Conservation (phyloP, 1,140 invertebrate genomes). For the Conus ventricosus region DNA sequence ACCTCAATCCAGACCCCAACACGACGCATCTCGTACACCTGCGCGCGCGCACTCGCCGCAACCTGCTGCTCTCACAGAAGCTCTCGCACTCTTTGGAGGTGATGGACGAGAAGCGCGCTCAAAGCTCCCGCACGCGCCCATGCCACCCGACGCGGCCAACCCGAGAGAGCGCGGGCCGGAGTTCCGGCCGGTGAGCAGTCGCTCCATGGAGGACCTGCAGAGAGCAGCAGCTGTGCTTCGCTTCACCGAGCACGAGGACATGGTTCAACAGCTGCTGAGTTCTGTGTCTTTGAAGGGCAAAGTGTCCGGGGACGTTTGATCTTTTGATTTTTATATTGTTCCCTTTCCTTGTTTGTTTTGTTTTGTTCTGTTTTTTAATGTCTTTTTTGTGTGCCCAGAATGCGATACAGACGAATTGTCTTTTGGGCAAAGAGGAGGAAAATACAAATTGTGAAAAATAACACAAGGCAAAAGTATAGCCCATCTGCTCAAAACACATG, state of each 20-base stretch:
- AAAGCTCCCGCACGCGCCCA: not conserved
- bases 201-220: conserved; percentile 24
- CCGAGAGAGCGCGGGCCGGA: not conserved
- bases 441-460: too few relatives aligned
- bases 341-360: too few relatives aligned
- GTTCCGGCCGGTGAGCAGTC: conserved; percentile 18
- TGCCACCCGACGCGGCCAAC: not conserved
- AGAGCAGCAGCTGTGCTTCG: not conserved
- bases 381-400: too few relatives aligned
- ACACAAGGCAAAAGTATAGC: too few relatives aligned
- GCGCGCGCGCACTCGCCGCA: conserved; percentile 15
- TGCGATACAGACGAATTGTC: too few relatives aligned
- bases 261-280: conserved; percentile 12
- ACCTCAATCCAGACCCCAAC: not conserved
- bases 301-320: not conserved
- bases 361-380: too few relatives aligned
- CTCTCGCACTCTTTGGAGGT: conserved; percentile 14
- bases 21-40: conserved; percentile 5
- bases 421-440: too few relatives aligned
- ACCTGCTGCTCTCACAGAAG: conserved; percentile 16
- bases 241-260: conserved; percentile 15
- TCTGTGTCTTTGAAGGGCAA: conserved; percentile 4
- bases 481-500: too few relatives aligned
- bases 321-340: not conserved
- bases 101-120: not conserved